Conservation (phyloP, 2,113 vertebrate species). For the Prunella fulvescens region DNA sequence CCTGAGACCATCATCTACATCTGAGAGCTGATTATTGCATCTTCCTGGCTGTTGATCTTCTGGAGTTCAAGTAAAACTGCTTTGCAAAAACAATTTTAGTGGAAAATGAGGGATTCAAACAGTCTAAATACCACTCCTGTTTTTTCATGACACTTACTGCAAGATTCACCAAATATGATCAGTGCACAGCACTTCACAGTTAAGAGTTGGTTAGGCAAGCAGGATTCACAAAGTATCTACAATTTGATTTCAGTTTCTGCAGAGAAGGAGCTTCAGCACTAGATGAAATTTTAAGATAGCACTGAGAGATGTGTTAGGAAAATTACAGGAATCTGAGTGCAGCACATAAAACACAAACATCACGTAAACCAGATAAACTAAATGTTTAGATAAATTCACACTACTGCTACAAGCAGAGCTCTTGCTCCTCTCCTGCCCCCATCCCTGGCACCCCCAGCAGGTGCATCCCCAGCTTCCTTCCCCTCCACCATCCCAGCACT, state of each 20-base stretch:
- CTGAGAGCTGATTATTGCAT: neutral
- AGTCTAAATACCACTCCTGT: neutral
- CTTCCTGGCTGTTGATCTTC: neutral
- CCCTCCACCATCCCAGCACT: neutral
- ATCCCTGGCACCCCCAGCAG: neutral
- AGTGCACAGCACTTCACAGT: neutral
- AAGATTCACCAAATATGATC: neutral
- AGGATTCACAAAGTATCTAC: neutral
- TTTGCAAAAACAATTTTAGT: neutral
- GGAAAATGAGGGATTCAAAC: neutral
- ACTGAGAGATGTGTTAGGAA: neutral
- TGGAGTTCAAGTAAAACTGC: neutral
- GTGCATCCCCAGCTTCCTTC: neutral
- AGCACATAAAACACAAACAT: neutral
- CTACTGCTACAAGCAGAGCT: neutral
- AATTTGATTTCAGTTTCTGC: neutral
- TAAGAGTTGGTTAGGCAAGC: neutral
- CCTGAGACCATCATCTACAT: neutral
- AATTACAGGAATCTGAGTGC: neutral
- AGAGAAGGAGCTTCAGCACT: neutral
- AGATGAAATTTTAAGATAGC: neutral
- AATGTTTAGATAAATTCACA: neutral
- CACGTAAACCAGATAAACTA: neutral
- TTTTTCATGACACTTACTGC: neutral
- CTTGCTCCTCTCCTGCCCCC: neutral